A percentile compares a stretch with the other conserved stretches of the same genome.
These are phyloP conservation scores for Flexamia atlantica DNA, from an alignment of 2,888 invertebrate species.

Conservation along the genomic window DNA sequence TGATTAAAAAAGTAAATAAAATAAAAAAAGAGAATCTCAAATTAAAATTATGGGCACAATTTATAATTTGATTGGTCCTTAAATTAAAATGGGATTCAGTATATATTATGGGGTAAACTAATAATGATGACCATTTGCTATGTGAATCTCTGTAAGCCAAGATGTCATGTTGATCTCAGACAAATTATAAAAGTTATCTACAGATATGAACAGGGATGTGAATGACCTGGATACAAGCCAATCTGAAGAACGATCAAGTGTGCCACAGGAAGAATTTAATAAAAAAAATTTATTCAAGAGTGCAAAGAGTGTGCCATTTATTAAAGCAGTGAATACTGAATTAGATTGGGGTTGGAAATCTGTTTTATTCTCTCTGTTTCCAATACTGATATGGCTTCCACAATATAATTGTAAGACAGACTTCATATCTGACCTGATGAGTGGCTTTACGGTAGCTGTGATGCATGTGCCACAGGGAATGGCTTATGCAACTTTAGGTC, in stretches of 20 bases:
- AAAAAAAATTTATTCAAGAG: background rate
- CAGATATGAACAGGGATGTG: background rate
- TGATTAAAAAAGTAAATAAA: too few relatives aligned
- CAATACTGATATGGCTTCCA: constrained; percentile 10
- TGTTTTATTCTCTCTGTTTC: background rate
- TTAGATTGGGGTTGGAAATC: background rate
- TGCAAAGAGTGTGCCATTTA: constrained; percentile 8
- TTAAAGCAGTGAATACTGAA: background rate
- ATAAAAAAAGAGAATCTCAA: too few relatives aligned
- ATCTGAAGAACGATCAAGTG: background rate
- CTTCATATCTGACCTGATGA: background rate
- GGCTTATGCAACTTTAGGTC: background rate
- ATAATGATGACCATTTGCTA: too few relatives aligned
- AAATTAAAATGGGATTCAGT: too few relatives aligned
- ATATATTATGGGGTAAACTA: too few relatives aligned
- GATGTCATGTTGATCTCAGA: background rate
- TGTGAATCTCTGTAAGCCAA: background rate
- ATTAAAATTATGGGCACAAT: too few relatives aligned
- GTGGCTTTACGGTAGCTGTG: constrained; percentile 28
- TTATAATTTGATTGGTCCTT: too few relatives aligned
- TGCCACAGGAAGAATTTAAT: constrained; percentile 20
- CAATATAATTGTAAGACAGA: background rate
- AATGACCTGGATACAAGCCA: too few relatives aligned
- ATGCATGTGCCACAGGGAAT: constrained; percentile 30
- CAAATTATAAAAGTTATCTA: background rate